Base-by-base conservation (phyloP, 2,797 vertebrate species). In the Dromococcyx pavoninus region DNA sequence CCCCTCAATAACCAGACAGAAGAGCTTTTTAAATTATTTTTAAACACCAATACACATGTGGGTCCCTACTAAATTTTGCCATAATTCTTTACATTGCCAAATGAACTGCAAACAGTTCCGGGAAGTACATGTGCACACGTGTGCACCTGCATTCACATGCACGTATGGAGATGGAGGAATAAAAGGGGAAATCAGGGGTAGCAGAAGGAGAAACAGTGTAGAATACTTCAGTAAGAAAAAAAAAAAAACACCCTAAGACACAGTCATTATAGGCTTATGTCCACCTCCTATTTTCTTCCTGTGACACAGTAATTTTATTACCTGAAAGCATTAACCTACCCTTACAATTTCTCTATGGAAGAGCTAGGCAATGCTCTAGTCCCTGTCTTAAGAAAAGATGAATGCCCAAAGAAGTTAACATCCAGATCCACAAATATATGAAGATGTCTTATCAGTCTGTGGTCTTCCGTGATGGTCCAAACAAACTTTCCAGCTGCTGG, bases 371-470 rank as follows among this genome's bases (percentile, higher is more conserved):
- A 30, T 15, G n/a, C 18, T 67, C 17, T 66, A 22, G 75, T 56
- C 11, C 13, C 14, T 53, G 5, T 48, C 25, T 23, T 37, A 82
- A 66, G 39, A 32, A 77, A 48, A 44, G 9, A 76, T 27, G 23
- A 43, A 35, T 3, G 13, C 37, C 58, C 11, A 56, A 3, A 70
- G 21, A 86, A 84, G 72, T 78, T 53, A 74, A 69, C 32, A 72
- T 33, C 11, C 7, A 81, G 50, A 81, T 56, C 10, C 0, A 0
- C 35, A 76, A 57, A 69, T n/a, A 19, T 18, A 56, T 10, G 39
- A 35, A 41, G 3, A 8, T 30, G 43, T 27, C 11, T 78, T 33
- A 80, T 35, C 41, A 93, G 67, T 10, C 33, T 65, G 19, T 14
- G 13, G 22, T 83, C 66, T 66, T 65, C 50, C 41, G 12, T 32